Evolutionary conservation across 92 coral and sea anemone genomes (phyloP).

Genomic region (Meandrina meandrites): DNA sequence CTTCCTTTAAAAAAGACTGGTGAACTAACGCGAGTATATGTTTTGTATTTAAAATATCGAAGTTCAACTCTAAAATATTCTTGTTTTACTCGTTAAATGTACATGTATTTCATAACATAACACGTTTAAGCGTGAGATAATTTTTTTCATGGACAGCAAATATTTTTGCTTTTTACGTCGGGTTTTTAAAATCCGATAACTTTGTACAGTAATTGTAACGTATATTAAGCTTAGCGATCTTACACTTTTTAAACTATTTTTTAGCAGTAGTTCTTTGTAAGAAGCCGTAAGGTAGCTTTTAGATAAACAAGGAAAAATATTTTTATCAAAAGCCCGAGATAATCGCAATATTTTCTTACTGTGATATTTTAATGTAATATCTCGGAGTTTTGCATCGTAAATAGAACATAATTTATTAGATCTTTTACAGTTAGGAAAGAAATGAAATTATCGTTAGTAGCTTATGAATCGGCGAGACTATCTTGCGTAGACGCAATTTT

Average conservation of each 20-base stretch:
- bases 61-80: background rate
- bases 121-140: background rate
- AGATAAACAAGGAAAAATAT: background rate
- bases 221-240: background rate
- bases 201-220: constrained; percentile 11
- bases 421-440: constrained; percentile 4
- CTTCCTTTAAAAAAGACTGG: background rate
- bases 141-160: background rate
- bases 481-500: background rate
- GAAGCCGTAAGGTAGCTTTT: constrained; percentile 4
- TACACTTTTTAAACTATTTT: constrained; percentile 1
- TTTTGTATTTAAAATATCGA: constrained; percentile 14
- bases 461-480: background rate
- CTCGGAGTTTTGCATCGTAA: constrained; percentile 15
- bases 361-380: constrained; percentile 15
- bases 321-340: constrained; percentile 17
- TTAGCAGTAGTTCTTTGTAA: background rate
- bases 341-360: constrained; percentile 29
- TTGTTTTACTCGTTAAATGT: background rate
- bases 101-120: background rate
- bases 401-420: constrained; percentile 12
- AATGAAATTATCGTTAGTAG: background rate
- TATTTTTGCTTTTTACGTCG: background rate
- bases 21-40: background rate
- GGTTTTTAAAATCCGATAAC: constrained; percentile 22